Evolutionary conservation across 1,140 invertebrate species (phyloP), one percentile per base, ranked within the genome.

Genomic region (Magallana angulata): DNA sequence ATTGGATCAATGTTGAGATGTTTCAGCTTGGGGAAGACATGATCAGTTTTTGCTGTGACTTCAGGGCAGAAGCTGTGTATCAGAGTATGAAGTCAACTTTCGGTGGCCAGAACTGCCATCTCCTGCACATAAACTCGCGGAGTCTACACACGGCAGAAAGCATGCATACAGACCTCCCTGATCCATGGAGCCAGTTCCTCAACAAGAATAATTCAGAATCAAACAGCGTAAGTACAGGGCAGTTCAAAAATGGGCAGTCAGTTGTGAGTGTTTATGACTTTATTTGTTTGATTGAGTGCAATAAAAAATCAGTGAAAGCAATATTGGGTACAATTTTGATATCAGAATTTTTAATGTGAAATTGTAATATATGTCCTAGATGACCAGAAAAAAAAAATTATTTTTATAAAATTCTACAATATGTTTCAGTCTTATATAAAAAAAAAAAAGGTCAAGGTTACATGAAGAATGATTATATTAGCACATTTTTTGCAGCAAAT

Each of bases 101-200:
- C 95, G 98, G 98, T 56, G 96, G 96, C 58, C 96, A 96, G 88
- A 97, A 97, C 93, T 98, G 98, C 95, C 98, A 98, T 94, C 95
- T 99, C 91, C 95, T 99, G 57, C 96, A 97, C 94, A 97, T 98
- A 86, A 99, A 99, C 94, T 98, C 98, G 7, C 91, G 93, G 9
- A 93, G 93, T 57, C 48, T 92, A 9, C 91, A 91, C 16, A 96
- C 97, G 76, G 92, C 94, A 59, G 96, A 93, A 62, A 92, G 87
- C 30, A 86, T 93, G 82, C 92, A 91, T 82, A 90, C 83, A 64
- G 93, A 93, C 58, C 93, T 97, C 85, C 96, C 96, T 16, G 97
- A 98, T 96, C 97, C 97, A 11, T 98, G 98, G 98, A 96, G 96
- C 92, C 96, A 97, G 89, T 98, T 97, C 95, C 95, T 98, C 71